Conservation (phyloP, 2,113 vertebrate genomes). For the Phalacrocorax carbo region DNA sequence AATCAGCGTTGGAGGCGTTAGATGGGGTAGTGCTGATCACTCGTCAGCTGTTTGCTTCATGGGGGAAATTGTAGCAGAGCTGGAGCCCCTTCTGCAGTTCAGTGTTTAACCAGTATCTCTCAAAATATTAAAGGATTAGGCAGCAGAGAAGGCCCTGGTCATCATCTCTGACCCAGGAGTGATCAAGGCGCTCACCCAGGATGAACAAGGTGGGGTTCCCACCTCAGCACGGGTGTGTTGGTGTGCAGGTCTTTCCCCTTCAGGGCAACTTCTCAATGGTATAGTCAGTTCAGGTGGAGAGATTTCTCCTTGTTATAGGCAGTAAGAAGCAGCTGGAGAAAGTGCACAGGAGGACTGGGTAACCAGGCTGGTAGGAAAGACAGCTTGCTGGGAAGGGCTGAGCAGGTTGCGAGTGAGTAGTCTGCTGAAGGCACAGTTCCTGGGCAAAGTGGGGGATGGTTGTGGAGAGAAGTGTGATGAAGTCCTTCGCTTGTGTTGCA, state of each 20-base stretch:
- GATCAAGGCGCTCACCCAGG: background rate
- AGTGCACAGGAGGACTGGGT: too few species aligned
- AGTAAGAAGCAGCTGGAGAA: background rate
- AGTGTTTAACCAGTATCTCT: background rate
- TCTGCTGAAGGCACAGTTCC: accelerated
- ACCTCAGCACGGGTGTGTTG: background rate
- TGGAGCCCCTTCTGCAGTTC: background rate
- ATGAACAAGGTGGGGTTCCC: background rate
- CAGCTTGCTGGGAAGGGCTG: accelerated
- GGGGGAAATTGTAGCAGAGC: background rate
- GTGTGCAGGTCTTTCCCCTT: background rate
- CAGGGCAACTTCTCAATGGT: background rate
- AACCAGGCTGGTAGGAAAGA: accelerated
- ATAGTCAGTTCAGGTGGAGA: background rate
- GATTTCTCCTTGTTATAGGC: background rate
- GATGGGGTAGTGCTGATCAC: background rate
- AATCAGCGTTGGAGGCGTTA: background rate
- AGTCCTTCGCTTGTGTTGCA: accelerated
- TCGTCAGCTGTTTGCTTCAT: background rate
- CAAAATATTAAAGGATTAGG: background rate
- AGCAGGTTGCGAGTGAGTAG: accelerated
- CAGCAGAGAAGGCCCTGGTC: background rate
- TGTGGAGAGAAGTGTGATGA: background rate
- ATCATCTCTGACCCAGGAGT: background rate
- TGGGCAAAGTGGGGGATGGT: accelerated